These are phyloP conservation scores for Mobula birostris DNA, from an alignment of 2,113 vertebrate genomes.

Conservation along the genomic window DNA sequence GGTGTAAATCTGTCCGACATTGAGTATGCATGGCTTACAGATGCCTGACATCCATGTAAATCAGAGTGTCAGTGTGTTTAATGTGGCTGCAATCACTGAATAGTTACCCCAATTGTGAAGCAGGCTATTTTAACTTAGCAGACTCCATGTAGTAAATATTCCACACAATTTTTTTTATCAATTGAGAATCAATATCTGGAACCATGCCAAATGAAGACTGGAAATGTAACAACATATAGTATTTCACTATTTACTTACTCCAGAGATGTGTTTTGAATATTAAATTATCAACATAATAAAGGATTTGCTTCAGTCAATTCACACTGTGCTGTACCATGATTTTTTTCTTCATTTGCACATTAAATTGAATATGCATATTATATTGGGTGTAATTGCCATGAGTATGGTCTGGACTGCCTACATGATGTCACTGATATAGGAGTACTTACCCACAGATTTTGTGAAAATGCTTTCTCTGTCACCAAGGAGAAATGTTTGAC, in stretches of 20 bases:
- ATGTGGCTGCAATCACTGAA: too few relatives aligned
- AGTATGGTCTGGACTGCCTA: background rate
- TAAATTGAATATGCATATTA: constrained; percentile 10
- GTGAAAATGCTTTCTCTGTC: background rate
- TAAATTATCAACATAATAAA: background rate
- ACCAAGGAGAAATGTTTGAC: background rate
- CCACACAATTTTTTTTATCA: background rate
- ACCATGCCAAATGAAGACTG: background rate
- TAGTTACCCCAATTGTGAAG: background rate
- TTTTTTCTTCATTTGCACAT: constrained; percentile 7
- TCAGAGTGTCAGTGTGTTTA: background rate
- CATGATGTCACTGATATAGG: background rate
- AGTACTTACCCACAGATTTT: background rate
- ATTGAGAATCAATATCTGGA: background rate
- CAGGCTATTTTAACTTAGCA: background rate
- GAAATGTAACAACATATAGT: background rate
- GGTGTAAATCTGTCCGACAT: background rate
- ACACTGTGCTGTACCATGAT: background rate
- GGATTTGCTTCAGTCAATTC: background rate
- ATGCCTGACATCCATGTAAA: background rate
- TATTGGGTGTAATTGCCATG: background rate
- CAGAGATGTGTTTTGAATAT: background rate
- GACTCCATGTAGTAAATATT: background rate
- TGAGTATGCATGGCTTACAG: background rate
- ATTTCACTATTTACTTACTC: constrained; percentile 7